Evolutionary conservation across 1,140 invertebrate species (phyloP), one percentile per base, ranked within the genome.

Genomic region (Plectrocnemia conspersa): DNA sequence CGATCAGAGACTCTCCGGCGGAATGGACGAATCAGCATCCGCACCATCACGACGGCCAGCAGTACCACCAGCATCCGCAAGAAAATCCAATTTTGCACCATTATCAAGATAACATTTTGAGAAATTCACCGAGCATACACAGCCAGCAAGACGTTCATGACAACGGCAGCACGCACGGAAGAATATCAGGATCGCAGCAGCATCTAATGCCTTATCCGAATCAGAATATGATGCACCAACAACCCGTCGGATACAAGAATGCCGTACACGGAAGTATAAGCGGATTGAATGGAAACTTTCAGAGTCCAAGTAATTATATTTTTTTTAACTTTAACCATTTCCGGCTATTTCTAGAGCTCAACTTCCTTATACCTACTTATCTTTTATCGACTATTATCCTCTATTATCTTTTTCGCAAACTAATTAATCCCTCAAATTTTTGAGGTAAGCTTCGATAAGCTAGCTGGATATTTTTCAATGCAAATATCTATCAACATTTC

Each of bases 61-160:
- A 68, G 70, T 54, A 73, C 66, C 52, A 74, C 59, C 72, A 72
- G 45, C 73, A 72, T 49, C 73, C 72, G 48, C 71, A 73, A 65
- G 69, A 68, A n/a, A 73, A 72, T 66, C 64, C 68, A 19, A 66
- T 70, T 33, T 72, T 72, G 4, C 71, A 71, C 61, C 71, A 72
- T 54, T 73, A 70, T 54, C 72, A 73, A 54, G 52, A 57, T 36
- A 54, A 53, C n/a, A 25, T 54, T 9, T 21, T 54, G 46, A 54
- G 59, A 35, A 53, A 57, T 16, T 61, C 59, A 2, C 59, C 59
- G 23, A 53, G 54, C 18, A 33, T 40, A 36, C 55, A 58, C 29
- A 58, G 52, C 22, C 55, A 54, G 24, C 54, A 57, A 23, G 59
- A 61, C n/a, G 23, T 46, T 0, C 29, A 29, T 1, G 59, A 61